Evolutionary conservation across 2,888 invertebrate species (phyloP), one percentile per base, ranked within the genome.

Genomic region (Melanchra persicariae): DNA sequence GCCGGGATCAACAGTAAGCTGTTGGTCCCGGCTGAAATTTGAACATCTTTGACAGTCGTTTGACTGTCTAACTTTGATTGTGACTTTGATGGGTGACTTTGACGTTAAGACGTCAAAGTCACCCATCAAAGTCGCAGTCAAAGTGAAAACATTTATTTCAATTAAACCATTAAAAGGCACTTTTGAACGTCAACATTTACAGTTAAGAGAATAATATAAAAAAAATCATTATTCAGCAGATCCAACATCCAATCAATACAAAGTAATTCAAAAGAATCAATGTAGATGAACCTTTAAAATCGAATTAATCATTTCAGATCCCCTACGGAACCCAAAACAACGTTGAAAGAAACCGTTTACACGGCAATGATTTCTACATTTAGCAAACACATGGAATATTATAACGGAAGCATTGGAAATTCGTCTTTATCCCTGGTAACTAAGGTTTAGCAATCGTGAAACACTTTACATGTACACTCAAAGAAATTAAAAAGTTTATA

Each of bases 291-390:
- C n/a, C 22, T 47, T 12, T 0, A 19, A 40, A 63, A 47, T 6
- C n/a, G 37, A 47, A 34, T 63, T n/a, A 45, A 34, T 22, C 0
- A 45, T 24, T 72, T 9, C 52, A 61, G 1, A 47, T 22, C 1
- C 55, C 12, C 1, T 30, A 77, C 73, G 77, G 88, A 85, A 83
- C 85, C 82, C 87, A 74, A 75, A 85, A 82, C 59, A 69, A 69
- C 60, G 69, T 80, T 83, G 74, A 86, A 88, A 85, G 83, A 83
- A 84, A 81, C 77, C 84, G 72, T 87, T 87, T 87, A 87, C 84
- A 83, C 78, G 78, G 80, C 85, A 83, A 87, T 85, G 84, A 86
- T 87, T 85, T 60, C 82, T 81, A 81, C 83, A 83, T 86, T 85
- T 67, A 83, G 70, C 57, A 74, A 83, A 86, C 78, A 82, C 76